Percentiles rank a stretch among this genome's conserved stretches.
Conservation (phyloP, 1,140 invertebrate species). For the Ceratoteleas bidentatus region DNA sequence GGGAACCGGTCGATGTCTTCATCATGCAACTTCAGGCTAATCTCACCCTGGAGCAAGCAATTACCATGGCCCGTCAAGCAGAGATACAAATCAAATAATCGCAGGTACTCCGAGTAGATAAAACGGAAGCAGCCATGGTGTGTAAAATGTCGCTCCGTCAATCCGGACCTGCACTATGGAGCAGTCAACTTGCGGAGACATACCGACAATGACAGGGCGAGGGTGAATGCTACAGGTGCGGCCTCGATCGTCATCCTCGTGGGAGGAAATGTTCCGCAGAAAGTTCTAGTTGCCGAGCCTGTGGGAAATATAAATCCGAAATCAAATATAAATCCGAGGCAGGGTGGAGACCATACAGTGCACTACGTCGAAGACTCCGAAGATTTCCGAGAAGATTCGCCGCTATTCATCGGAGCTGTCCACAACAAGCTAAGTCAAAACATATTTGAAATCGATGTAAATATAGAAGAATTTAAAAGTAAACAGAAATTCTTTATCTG, state of each 20-base stretch:
- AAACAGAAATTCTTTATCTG: slow-evolving; percentile 36
- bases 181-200: not conserved
- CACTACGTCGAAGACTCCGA: not conserved
- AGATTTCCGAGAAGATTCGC: not conserved
- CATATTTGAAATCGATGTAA: not conserved
- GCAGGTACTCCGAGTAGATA: not conserved
- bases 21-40: slow-evolving; percentile 14
- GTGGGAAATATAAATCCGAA: too few species aligned
- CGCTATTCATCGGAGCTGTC: not conserved
- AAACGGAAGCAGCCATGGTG: not conserved
- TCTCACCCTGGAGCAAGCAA: slow-evolving; percentile 3
- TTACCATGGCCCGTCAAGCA: slow-evolving; percentile 11
- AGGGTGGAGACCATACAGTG: not conserved
- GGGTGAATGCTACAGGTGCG: not conserved
- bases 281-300: slow-evolving; percentile 38
- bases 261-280: not conserved
- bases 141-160: not conserved
- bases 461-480: not conserved
- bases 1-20: not conserved
- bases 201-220: too few species aligned
- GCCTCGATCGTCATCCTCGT: not conserved
- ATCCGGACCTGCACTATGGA: not conserved
- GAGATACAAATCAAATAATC: not conserved
- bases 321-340: slow-evolving; percentile 1
- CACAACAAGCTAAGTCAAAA: not conserved